phyloP scores from a whole-genome alignment of 2,888 invertebrate species.

The Smittia aterrima region DNA sequence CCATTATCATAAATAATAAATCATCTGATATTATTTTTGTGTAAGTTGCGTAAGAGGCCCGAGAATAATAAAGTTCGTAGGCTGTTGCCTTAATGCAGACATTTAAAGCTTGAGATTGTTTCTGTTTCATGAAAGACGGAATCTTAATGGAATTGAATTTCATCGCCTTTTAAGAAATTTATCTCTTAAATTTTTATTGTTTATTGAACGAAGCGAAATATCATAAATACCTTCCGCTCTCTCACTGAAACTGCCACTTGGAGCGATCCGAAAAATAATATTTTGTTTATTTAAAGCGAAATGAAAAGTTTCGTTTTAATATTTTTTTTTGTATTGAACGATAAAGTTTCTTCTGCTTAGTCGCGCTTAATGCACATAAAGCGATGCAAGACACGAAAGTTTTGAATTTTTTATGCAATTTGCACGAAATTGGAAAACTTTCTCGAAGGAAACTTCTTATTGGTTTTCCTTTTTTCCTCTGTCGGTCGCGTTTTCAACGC shows the following conservation, averaged over 20 bases:
- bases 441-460: neutral
- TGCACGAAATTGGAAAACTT: constrained; percentile 34
- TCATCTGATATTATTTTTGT: constrained; percentile 13
- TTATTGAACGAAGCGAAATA: constrained; percentile 4
- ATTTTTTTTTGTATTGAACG: neutral
- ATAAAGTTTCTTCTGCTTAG: neutral
- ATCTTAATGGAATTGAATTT: constrained; percentile 28
- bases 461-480: neutral
- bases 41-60: neutral
- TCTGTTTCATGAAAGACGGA: neutral
- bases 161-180: neutral
- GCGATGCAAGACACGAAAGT: neutral
- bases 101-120: neutral
- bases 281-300: neutral
- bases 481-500: neutral
- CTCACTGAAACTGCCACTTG: constrained; percentile 6
- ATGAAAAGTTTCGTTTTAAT: neutral
- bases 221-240: constrained; percentile 17
- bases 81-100: neutral
- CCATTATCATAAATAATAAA: constrained; percentile 36
- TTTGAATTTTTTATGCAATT: constrained; percentile 19
- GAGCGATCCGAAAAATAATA: neutral
- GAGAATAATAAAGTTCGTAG: constrained; percentile 7
- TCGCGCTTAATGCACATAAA: neutral
- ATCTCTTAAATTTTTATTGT: neutral